A percentile compares a stretch with the other conserved stretches of the same genome.
phyloP scores from a whole-genome alignment of 2,113 vertebrate species.

The Pontoporia blainvillei region DNA sequence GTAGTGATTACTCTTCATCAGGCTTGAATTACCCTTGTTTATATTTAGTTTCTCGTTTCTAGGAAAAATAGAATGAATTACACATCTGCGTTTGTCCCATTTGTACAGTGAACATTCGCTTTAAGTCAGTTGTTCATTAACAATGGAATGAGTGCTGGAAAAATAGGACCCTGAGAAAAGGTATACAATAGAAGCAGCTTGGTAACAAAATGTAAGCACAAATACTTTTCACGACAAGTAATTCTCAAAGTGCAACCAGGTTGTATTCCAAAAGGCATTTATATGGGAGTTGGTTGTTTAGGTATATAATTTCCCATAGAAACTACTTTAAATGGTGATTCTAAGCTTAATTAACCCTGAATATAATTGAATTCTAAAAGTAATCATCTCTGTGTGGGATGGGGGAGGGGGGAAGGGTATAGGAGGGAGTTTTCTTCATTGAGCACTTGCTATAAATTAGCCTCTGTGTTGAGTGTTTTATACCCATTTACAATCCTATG shows the following conservation, averaged over 20 bases:
- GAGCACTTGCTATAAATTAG: neutral
- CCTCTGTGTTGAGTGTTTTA: neutral
- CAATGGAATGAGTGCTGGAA: neutral
- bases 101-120: slow-evolving; percentile 8
- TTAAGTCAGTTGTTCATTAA: slow-evolving; percentile 1
- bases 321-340: slow-evolving; percentile 19
- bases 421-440: neutral
- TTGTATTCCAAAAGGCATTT: slow-evolving; percentile 3
- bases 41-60: slow-evolving; percentile 61
- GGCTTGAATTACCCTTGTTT: slow-evolving; percentile 65
- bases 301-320: slow-evolving; percentile 21
- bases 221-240: neutral
- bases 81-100: slow-evolving; percentile 22
- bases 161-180: neutral
- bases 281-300: neutral
- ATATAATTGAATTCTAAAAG: slow-evolving; percentile 41
- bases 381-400: neutral
- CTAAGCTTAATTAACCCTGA: slow-evolving; percentile 39
- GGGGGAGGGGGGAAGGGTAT: neutral
- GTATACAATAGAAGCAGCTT: neutral
- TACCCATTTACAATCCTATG: neutral
- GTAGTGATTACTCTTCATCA: slow-evolving; percentile 39
- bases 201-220: neutral
- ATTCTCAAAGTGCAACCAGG: neutral
- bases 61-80: slow-evolving; percentile 50